These are phyloP conservation scores for Gracilinanus agilis DNA, from an alignment of 2,113 vertebrate genomes.

Conservation along the genomic window DNA sequence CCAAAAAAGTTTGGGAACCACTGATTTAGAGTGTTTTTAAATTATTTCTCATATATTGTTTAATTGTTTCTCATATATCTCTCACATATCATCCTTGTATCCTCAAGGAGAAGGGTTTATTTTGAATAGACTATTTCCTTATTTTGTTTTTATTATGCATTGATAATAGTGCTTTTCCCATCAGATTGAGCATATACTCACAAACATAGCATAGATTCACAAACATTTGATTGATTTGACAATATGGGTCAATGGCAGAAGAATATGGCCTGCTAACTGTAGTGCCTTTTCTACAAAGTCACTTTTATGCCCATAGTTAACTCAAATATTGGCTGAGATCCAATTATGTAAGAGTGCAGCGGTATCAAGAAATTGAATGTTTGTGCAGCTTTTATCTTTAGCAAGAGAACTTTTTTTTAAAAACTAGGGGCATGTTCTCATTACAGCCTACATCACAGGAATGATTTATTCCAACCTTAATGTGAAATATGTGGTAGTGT, in stretches of 20 bases:
- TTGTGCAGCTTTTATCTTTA: background rate
- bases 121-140: background rate
- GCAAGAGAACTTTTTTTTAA: background rate
- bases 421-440: background rate
- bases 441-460: background rate
- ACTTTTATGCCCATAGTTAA: background rate
- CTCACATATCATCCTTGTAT: background rate
- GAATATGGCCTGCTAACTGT: background rate
- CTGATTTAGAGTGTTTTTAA: background rate
- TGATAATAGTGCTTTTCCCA: background rate
- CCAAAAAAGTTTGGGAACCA: too few species aligned
- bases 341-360: background rate
- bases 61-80: background rate
- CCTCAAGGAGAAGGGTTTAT: background rate
- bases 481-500: background rate
- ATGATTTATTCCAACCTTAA: constrained; percentile 19
- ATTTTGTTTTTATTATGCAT: background rate
- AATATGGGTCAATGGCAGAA: background rate
- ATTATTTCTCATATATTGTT: background rate
- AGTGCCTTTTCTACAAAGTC: background rate
- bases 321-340: background rate
- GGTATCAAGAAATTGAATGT: background rate
- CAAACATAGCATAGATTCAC: background rate
- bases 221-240: background rate
- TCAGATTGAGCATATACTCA: background rate